phyloP scores from a whole-genome alignment of 2,113 vertebrate species.

The Chauna torquata region DNA sequence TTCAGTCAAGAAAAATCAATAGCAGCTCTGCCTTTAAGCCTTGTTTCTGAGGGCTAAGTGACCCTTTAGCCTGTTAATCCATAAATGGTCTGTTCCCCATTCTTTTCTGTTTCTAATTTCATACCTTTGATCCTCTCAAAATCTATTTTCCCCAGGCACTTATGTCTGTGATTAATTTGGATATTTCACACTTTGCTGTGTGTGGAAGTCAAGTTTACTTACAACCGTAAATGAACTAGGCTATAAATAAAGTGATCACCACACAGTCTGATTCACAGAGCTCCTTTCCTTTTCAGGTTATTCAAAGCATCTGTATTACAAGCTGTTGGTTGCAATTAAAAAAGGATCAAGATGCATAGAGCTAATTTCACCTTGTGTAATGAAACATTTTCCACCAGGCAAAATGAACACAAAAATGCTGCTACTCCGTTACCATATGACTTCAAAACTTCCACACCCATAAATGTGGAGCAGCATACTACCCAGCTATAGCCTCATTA shows the following conservation, averaged over 20 bases:
- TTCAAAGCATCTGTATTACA: background rate
- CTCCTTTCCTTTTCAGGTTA: background rate
- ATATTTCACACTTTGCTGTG: constrained; percentile 43
- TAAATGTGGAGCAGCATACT: background rate
- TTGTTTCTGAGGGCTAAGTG: background rate
- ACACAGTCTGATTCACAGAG: background rate
- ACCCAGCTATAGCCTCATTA: background rate
- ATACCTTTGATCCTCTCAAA: constrained; percentile 18
- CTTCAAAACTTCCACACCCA: background rate
- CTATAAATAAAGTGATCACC: constrained; percentile 44
- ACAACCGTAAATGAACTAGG: background rate
- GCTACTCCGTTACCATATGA: background rate
- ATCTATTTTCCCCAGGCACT: background rate
- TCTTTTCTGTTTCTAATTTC: constrained; percentile 4
- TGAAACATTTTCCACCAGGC: background rate
- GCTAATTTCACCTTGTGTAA: background rate
- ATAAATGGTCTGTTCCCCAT: background rate
- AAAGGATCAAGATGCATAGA: background rate
- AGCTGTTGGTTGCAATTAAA: background rate
- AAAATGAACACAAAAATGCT: background rate
- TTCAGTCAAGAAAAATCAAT: constrained; percentile 17
- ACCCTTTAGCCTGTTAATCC: background rate
- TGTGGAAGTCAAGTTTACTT: constrained; percentile 30
- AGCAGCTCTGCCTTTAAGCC: constrained; percentile 3
- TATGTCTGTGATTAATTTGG: background rate